Conservation (phyloP, 2,888 invertebrate species). For the Andricus curvator region DNA sequence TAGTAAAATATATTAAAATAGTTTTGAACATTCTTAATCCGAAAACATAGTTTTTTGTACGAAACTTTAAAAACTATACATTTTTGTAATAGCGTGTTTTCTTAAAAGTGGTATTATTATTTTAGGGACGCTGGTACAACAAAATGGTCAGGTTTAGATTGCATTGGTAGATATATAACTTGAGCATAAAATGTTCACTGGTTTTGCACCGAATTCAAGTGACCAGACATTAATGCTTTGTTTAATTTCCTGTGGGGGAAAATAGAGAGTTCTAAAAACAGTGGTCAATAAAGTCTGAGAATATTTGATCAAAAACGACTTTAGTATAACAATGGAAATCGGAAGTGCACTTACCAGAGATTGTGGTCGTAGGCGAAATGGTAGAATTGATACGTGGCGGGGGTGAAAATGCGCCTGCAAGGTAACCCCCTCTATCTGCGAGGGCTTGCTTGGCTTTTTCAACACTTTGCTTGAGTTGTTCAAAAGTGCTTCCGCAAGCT, state of each 20-base stretch:
- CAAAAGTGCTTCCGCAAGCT: constrained; percentile 91
- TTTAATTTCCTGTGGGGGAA: neutral
- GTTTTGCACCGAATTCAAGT: neutral
- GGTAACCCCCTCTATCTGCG: constrained; percentile 74
- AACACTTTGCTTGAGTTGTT: constrained; percentile 93
- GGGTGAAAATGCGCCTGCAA: constrained; percentile 76
- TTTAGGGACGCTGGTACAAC: too few relatives aligned
- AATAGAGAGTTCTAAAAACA: neutral
- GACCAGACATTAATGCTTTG: neutral
- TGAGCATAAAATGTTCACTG: too few relatives aligned
- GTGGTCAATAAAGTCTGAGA: neutral
- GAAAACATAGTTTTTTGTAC: too few relatives aligned
- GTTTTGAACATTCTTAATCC: too few relatives aligned
- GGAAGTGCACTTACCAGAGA: constrained; percentile 71
- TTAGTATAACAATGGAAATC: constrained; percentile 20
- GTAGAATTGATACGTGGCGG: constrained; percentile 75
- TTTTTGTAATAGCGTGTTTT: too few relatives aligned
- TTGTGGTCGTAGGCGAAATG: constrained; percentile 74
- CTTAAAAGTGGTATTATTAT: too few relatives aligned
- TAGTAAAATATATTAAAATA: too few relatives aligned
- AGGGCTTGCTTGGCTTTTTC: constrained; percentile 94
- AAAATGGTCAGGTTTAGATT: too few relatives aligned
- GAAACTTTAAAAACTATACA: too few relatives aligned
- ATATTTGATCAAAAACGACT: neutral
- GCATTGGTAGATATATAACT: too few relatives aligned